Percentiles rank a stretch among this genome's conserved stretches.
These are phyloP conservation scores for Ephestia elutella DNA, from an alignment of 1,140 invertebrate genomes.

Conservation along the genomic window DNA sequence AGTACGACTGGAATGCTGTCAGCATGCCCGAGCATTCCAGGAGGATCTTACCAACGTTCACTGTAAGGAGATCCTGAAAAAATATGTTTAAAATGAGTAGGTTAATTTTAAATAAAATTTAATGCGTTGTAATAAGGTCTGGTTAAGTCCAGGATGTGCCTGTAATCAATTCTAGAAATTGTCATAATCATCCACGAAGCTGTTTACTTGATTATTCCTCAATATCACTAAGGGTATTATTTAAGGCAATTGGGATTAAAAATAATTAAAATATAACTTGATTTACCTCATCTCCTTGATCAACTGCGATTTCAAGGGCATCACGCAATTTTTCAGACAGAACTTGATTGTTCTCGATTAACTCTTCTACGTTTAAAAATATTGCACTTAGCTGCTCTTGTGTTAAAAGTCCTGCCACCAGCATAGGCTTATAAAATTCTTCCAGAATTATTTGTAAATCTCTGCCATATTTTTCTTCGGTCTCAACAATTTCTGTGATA, in stretches of 20 bases:
- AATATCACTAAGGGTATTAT: conserved; percentile 21
- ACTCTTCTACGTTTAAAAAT: conserved; percentile 95
- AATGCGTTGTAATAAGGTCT: too few relatives aligned
- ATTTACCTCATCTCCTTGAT: conserved; percentile 80
- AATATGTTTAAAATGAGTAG: too few relatives aligned
- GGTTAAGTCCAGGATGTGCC: too few relatives aligned
- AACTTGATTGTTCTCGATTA: conserved; percentile 90
- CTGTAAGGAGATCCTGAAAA: conserved; percentile 85
- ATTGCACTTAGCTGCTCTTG: conserved; percentile 90
- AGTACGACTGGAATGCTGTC: conserved; percentile 95
- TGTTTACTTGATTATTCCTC: too few relatives aligned
- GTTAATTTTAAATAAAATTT: too few relatives aligned
- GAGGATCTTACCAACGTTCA: conserved; percentile 94
- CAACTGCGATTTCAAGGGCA: conserved; percentile 88
- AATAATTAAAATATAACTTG: background rate
- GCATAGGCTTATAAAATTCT: conserved; percentile 95
- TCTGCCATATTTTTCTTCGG: conserved; percentile 95
- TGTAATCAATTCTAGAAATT: too few relatives aligned
- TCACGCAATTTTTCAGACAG: conserved; percentile 90
- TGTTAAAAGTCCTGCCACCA: conserved; percentile 88
- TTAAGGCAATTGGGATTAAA: conserved; percentile 9
- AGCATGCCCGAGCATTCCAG: conserved; percentile 94
- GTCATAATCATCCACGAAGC: too few relatives aligned
- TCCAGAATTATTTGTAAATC: conserved; percentile 94
- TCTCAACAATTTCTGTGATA: conserved; percentile 96